Evolutionary conservation across 2,888 invertebrate genomes (phyloP), one percentile per base, ranked within the genome.

Genomic region (Liopterus haemorrhoidalis): DNA sequence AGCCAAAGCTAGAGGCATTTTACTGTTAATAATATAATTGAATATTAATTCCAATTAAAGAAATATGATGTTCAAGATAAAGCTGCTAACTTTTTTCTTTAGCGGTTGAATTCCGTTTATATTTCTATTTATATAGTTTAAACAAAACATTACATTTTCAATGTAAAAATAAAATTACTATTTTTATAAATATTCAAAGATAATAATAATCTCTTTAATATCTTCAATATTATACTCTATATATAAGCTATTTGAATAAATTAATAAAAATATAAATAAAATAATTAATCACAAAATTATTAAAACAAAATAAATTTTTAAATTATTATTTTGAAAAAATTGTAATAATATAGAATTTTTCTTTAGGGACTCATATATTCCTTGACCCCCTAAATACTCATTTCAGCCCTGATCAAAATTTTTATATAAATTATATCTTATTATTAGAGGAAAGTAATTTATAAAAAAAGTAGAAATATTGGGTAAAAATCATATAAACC

Each of bases 71-170:
- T 61, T 66, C 68, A 65, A 61, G 55, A 59, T 60, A 67, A 76
- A 78, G 77, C 77, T 76, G 73, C 78, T 79, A 79, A 79, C 75
- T 78, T 76, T 70, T 70, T 67, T 68, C 64, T 58, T 66, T 72
- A 73, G 74, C 65, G 63, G 61, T 66, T 65, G 56, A 65, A 66
- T 49, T 63, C 63, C 61, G 64, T 69, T 68, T 63, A 61, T 68
- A 64, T 73, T 73, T 74, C 72, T 72, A 70, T 72, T 74, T 73
- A 72, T 73, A 72, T 77, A 78, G 74, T 78, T 77, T 75, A 77
- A 67, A 22, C 49, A 76, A 78, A 76, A 79, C 75, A 60, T 75
- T 78, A 76, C 71, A 76, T 74, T 78, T 79, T 78, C 76, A 77
- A 59, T 75, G 71, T 76, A 76, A 75, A 72, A 72, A 69, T 70